Percentiles rank a stretch among this genome's conserved stretches.
Conservation (phyloP, 2,113 vertebrate genomes). For the Boulengeromyrus knoepffleri region DNA sequence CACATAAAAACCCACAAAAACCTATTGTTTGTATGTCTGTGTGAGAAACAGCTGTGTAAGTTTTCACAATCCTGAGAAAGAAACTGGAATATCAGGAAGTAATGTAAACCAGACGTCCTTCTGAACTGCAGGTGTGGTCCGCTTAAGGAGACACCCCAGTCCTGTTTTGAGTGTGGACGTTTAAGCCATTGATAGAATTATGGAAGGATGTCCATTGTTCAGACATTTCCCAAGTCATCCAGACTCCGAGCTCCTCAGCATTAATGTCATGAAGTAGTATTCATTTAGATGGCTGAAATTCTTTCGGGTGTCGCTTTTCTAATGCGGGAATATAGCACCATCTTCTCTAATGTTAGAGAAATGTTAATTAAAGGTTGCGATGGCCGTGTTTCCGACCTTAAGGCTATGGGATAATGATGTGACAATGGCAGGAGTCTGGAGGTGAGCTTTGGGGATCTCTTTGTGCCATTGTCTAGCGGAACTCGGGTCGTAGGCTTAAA, state of each 20-base stretch:
- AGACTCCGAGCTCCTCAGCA: slow-evolving; percentile 11
- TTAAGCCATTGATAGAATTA: slow-evolving; percentile 17
- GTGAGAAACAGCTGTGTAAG: not conserved
- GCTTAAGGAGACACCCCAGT: slow-evolving; percentile 17
- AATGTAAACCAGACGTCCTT: slow-evolving; percentile 34
- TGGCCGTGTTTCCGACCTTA: not conserved
- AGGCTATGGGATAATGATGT: not conserved
- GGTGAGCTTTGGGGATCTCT: not conserved
- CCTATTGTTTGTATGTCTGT: not conserved
- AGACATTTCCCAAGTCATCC: slow-evolving; percentile 12
- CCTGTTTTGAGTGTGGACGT: not conserved
- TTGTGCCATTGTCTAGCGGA: not conserved
- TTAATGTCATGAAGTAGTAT: not conserved
- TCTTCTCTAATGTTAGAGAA: not conserved
- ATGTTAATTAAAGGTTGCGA: not conserved
- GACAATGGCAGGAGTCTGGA: not conserved
- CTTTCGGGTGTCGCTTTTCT: not conserved
- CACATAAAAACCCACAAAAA: not conserved
- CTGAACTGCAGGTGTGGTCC: slow-evolving; percentile 28
- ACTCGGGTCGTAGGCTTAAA: not conserved
- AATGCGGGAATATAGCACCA: not conserved
- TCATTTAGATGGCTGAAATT: not conserved
- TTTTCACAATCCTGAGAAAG: not conserved
- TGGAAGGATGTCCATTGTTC: slow-evolving; percentile 43
- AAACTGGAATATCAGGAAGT: slow-evolving; percentile 17